Percentiles rank a stretch among this genome's conserved stretches.
Evolutionary conservation across 2,888 invertebrate genomes (phyloP).

Genomic region (Meghimatium bilineatum): DNA sequence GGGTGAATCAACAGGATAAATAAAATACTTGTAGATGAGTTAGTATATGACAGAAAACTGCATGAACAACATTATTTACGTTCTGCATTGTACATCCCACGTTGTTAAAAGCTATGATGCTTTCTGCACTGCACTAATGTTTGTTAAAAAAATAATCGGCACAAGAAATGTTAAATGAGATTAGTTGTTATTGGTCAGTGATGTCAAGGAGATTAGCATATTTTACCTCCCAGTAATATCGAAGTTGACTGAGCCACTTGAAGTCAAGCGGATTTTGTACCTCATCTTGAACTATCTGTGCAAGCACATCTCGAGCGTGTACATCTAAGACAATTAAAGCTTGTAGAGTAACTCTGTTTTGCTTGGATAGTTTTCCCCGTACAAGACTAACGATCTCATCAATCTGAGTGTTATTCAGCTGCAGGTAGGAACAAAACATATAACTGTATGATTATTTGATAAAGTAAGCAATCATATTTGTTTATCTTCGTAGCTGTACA

Average conservation of each 20-base stretch:
- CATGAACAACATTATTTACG: too few species aligned
- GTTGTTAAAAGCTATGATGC: too few species aligned
- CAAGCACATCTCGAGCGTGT: conserved; percentile 78
- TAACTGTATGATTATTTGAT: not conserved
- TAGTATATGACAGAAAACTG: too few species aligned
- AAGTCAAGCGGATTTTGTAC: conserved; percentile 77
- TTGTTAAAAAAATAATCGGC: too few species aligned
- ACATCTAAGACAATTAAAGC: conserved; percentile 86
- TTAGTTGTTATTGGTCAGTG: too few species aligned
- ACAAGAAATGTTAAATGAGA: too few species aligned
- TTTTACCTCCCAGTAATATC: conserved; percentile 79
- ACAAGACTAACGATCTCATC: conserved; percentile 89
- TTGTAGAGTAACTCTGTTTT: conserved; percentile 78
- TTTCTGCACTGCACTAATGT: too few species aligned
- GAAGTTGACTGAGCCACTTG: conserved; percentile 78
- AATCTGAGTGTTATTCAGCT: conserved; percentile 86
- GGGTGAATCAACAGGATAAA: too few species aligned
- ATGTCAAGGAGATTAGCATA: too few species aligned
- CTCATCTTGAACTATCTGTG: conserved; percentile 67
- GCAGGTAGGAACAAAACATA: conserved; percentile 53
- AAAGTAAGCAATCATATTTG: not conserved
- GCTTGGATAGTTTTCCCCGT: conserved; percentile 78
- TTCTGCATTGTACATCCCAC: too few species aligned
- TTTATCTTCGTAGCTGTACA: too few species aligned
- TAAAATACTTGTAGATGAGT: too few species aligned